These are phyloP conservation scores for Sminthurinus aureus DNA, from an alignment of 2,888 invertebrate genomes.

Conservation along the genomic window DNA sequence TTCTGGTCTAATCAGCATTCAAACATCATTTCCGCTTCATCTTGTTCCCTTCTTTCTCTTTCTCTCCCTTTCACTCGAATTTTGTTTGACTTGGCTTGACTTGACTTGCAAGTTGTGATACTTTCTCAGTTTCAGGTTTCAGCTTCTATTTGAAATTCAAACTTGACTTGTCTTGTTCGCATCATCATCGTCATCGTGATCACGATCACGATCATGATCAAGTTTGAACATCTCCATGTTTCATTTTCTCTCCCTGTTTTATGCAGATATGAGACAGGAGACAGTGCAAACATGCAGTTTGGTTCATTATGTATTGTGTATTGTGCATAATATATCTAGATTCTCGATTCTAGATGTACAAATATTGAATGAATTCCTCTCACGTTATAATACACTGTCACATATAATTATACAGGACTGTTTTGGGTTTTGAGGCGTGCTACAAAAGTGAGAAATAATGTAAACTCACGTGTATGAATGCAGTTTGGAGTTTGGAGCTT, in stretches of 20 bases:
- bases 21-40: constrained; percentile 43
- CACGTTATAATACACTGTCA: no score
- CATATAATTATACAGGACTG: no score
- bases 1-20: constrained; percentile 54
- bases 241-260: neutral
- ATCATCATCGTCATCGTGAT: neutral
- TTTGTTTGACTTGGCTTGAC: neutral
- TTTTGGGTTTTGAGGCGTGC: no score
- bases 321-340: no score
- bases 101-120: neutral
- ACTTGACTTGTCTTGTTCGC: neutral
- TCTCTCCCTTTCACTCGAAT: neutral
- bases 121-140: no score
- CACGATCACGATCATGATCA: neutral
- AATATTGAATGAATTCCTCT: neutral
- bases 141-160: no score
- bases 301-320: neutral
- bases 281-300: neutral
- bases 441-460: no score
- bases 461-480: no score
- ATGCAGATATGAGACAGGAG: neutral
- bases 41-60: constrained; percentile 35
- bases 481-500: no score
- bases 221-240: constrained; percentile 5
- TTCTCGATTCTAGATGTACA: neutral